phyloP scores from a whole-genome alignment of 1,140 invertebrate genomes.

The Coenobita brevimanus region DNA sequence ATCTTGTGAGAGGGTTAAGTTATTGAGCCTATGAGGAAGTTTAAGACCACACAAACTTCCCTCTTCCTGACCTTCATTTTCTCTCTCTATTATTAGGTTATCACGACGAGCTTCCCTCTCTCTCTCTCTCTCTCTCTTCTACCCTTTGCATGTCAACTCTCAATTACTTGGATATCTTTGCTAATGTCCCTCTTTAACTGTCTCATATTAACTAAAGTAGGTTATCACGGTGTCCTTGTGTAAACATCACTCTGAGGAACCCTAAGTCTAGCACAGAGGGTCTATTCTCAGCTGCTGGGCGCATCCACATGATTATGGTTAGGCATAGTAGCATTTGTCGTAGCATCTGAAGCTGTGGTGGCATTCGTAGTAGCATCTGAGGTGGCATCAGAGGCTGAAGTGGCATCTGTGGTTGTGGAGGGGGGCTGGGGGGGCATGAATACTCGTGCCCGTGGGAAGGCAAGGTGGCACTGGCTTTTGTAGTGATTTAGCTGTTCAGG shows the following conservation, averaged over 20 bases:
- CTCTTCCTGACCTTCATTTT: slow-evolving; percentile 17
- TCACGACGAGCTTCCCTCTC: too few species aligned
- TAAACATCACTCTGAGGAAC: slow-evolving; percentile 25
- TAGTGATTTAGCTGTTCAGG: slow-evolving; percentile 81
- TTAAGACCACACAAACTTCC: slow-evolving; percentile 16
- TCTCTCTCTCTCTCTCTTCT: too few species aligned
- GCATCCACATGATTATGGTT: slow-evolving; percentile 57
- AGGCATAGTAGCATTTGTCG: background rate
- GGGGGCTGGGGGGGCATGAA: slow-evolving; percentile 72
- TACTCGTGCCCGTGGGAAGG: slow-evolving; percentile 78
- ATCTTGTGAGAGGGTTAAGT: background rate
- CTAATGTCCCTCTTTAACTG: too few species aligned
- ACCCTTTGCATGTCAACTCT: too few species aligned
- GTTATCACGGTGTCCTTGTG: slow-evolving; percentile 44
- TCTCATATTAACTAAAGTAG: too few species aligned
- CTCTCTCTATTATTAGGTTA: too few species aligned
- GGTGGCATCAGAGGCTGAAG: background rate
- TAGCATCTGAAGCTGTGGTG: background rate
- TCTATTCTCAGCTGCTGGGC: slow-evolving; percentile 47
- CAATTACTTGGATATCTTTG: too few species aligned
- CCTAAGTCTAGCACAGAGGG: slow-evolving; percentile 29
- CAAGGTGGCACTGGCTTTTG: slow-evolving; percentile 81
- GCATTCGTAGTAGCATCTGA: slow-evolving; percentile 6
- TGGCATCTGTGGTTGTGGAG: slow-evolving; percentile 38
- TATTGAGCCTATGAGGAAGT: slow-evolving; percentile 41